Evolutionary conservation across 2,888 invertebrate species (phyloP), one percentile per base, ranked within the genome.

Genomic region (Salticus scenicus): DNA sequence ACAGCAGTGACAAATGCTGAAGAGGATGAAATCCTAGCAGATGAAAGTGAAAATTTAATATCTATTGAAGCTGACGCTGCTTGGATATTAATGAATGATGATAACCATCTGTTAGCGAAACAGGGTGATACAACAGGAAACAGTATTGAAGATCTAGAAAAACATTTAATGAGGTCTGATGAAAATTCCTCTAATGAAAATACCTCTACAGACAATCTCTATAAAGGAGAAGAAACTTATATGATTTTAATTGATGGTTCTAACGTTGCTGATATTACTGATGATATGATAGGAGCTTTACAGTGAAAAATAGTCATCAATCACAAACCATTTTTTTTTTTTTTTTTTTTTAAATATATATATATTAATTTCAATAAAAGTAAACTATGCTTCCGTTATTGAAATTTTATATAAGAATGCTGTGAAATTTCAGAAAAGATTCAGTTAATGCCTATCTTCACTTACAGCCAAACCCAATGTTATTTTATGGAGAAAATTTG

Each of bases 211-310:
- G n/a, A n/a, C n/a, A n/a, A n/a, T n/a, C n/a, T n/a, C n/a, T 4
- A 24, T 42, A 86, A 79, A 67, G 51, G 31, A 12, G 85, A 85
- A 74, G 79, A 86, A 51, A 86, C 85, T 20, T 86, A 27, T 51
- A 86, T 86, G 85, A 86, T 86, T 51, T 47, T 80, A n/a, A 86
- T 86, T 33, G 51, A 85, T 64, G 42, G 74, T 10, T 71, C 79
- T 12, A 63, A 42, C 41, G 72, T 86, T 41, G 71, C 70, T 63
- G 75, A 80, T 57, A 80, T 86, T 28, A 69, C 80, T 17, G 69
- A 69, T 28, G 84, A 78, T 71, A 14, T 71, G 0, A 66, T 66
- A 7, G n/a, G n/a, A 31, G 30, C n/a, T 17, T 12, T 66, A n/a
- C 31, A 66, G 17, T 66, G n/a, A 37, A 37, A 37, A 4, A 10